A percentile compares a stretch with the other conserved stretches of the same genome.
phyloP scores from a whole-genome alignment of 2,888 invertebrate species.

The Polymixis lichenea region DNA sequence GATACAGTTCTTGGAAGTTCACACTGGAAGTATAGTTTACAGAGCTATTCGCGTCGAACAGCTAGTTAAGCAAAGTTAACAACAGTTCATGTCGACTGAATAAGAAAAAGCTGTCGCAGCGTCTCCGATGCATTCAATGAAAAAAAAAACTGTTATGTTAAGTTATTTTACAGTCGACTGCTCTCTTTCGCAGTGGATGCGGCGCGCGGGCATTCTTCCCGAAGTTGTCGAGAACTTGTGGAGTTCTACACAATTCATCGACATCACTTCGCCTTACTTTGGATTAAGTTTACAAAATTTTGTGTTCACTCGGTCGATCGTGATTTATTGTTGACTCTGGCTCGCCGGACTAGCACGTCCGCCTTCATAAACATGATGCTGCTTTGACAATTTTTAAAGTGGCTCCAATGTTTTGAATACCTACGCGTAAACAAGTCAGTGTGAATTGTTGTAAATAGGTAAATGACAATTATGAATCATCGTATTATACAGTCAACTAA shows the following conservation, averaged over 20 bases:
- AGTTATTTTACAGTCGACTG: slow-evolving; percentile 82
- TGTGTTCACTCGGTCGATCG: slow-evolving; percentile 72
- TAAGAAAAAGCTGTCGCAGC: slow-evolving; percentile 66
- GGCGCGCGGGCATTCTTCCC: slow-evolving; percentile 73
- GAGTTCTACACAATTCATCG: slow-evolving; percentile 78
- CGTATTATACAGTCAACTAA: slow-evolving; percentile 1
- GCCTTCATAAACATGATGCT: slow-evolving; percentile 59
- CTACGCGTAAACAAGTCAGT: slow-evolving; percentile 15
- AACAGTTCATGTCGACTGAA: slow-evolving; percentile 72
- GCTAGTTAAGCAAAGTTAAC: slow-evolving; percentile 73
- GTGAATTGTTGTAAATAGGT: background rate
- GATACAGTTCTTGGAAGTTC: slow-evolving; percentile 31
- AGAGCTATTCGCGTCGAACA: slow-evolving; percentile 55
- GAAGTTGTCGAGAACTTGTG: slow-evolving; percentile 76
- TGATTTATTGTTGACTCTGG: slow-evolving; percentile 73
- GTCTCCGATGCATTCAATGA: slow-evolving; percentile 64
- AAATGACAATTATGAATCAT: too few relatives aligned
- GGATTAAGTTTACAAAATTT: slow-evolving; percentile 80
- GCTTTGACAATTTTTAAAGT: slow-evolving; percentile 37
- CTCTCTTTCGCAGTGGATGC: slow-evolving; percentile 73
- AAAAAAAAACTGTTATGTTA: slow-evolving; percentile 75
- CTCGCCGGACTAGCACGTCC: slow-evolving; percentile 60
- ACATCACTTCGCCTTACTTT: slow-evolving; percentile 74
- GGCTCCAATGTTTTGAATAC: slow-evolving; percentile 25
- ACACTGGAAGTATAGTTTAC: slow-evolving; percentile 44